These are phyloP conservation scores for Ciconia boyciana DNA, from an alignment of 2,113 vertebrate species.

Conservation along the genomic window DNA sequence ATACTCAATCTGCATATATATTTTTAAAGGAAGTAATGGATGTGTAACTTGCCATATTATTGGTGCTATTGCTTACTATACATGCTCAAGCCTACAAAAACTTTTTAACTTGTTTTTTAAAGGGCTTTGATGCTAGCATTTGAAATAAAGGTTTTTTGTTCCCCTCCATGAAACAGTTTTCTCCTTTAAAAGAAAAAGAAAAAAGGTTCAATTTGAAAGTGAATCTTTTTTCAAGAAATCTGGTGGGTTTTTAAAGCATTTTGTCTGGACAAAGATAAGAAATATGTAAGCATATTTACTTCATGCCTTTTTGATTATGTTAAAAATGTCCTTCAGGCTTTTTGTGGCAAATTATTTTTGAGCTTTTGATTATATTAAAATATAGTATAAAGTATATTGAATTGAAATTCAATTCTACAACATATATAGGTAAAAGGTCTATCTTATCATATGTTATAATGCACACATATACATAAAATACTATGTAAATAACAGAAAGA, in stretches of 20 bases:
- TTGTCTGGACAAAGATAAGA: neutral
- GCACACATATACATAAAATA: neutral
- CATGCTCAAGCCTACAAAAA: neutral
- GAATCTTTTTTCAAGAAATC: neutral
- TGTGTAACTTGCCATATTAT: neutral
- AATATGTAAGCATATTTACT: neutral
- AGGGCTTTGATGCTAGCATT: neutral
- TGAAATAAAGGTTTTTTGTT: neutral
- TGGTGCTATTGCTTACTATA: neutral
- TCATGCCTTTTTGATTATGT: neutral
- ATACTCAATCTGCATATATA: neutral
- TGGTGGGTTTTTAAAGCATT: neutral
- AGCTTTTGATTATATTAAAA: neutral
- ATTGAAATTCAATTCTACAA: neutral
- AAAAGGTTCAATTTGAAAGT: neutral
- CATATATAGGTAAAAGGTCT: neutral
- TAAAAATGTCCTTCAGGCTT: neutral
- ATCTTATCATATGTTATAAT: neutral
- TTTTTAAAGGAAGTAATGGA: neutral
- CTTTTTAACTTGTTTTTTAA: neutral
- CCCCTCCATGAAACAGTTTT: neutral
- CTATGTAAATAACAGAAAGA: neutral
- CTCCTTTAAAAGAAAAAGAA: neutral
- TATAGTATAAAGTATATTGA: neutral
- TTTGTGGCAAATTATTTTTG: neutral